Evolutionary conservation across 2,113 vertebrate genomes (phyloP), one percentile per base, ranked within the genome.

Genomic region (Mesembrinibis cayennensis): DNA sequence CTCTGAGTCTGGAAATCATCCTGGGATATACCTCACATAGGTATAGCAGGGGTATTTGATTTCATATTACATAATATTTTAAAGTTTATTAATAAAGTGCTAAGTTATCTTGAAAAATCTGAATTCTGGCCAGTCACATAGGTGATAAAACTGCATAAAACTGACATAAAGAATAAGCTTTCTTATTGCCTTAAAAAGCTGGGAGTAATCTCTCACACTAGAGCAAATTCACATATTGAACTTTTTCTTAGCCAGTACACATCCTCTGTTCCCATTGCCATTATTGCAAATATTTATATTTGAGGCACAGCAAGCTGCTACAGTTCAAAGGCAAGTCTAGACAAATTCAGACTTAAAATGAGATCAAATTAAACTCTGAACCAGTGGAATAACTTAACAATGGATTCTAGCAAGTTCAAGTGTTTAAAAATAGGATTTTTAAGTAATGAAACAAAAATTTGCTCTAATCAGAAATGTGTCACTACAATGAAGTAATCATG

Each of bases 261-360:
- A 73, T 85, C 61, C 84, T 84, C 70, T 76, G 56, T 69, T 93
- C 53, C 45, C 58, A 74, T 9, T 93, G 82, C 30, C 19, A 80
- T 62, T 76, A 89, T 14, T 56, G 58, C 81, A 95, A 91, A 93
- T 96, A 95, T 90, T 95, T 94, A 49, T 77, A 94, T 73, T 20
- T 91, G 74, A 95, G 53, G 42, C 45, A 89, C 22, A 87, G 79
- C 65, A 89, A 87, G 50, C 62, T 83, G 40, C 62, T 62, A 55
- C 42, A 89, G 87, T 53, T 93, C 36, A 80, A 74, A 67, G 83
- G 70, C 36, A 79, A 95, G 70, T 49, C 66, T 87, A 88, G 53
- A 80, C 55, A 91, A 93, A 91, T 70, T 82, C 78, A 87, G 45
- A 77, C 29, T 30, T 58, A 92, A 95, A 92, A 95, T 50, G 32